Evolutionary conservation across 2,113 vertebrate species (phyloP), one percentile per base, ranked within the genome.

Genomic region (Ploceus nigricollis): DNA sequence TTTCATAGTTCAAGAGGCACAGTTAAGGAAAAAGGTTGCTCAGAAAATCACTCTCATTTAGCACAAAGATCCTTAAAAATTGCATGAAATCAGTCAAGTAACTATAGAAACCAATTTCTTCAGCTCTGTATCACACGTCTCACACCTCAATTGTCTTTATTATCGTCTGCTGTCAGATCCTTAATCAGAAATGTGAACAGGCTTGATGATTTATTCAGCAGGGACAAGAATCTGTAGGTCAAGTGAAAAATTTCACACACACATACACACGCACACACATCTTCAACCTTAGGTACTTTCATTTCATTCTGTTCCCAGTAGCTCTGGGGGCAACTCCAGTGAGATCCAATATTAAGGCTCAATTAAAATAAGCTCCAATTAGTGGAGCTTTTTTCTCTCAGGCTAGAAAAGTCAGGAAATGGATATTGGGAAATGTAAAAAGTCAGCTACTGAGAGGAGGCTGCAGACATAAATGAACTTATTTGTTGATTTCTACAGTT

Each of bases 301-400:
- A 99, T 99, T 99, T 99, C 98, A 99, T 99, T 99, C 99, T 98
- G 98, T 99, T 99, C 98, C 98, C 98, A 98, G 98, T 98, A 98
- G 98, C 99, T 99, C 98, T 98, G 98, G 98, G 99, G 98, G 98
- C 98, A 98, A 98, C 98, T 99, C 98, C 98, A 99, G 99, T 98
- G 99, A 99, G 99, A 99, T 99, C 98, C 99, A 99, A 99, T 99
- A 99, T 99, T 99, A 99, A 98, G 99, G 99, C 99, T 99, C 99
- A 99, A 99, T 99, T 99, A 99, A 99, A 99, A 99, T 99, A 99
- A 99, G 99, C 99, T 99, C 99, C 99, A 99, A 99, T 99, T 99
- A 99, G 99, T 99, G 98, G 98, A 98, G 99, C 98, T 98, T 98
- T 98, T 98, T 98, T 98, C 99, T 99, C 99, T 98, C 98, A 97